Evolutionary conservation across 2,113 vertebrate species (phyloP).

Genomic region (Pterocles orientalis): DNA sequence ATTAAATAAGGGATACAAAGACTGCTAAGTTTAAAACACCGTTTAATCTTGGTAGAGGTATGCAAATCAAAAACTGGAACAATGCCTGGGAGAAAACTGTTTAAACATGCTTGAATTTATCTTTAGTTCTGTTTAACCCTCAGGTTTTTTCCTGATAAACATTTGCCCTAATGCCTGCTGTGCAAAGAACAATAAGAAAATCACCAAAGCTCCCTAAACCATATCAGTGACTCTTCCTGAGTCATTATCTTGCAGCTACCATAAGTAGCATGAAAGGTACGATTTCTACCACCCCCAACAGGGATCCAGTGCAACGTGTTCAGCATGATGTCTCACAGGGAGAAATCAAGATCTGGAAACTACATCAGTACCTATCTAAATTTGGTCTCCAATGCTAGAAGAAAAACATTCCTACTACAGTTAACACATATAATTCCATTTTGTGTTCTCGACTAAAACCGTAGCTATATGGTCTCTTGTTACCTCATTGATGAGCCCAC

Average conservation of each 20-base stretch:
- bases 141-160: slow-evolving; percentile 65
- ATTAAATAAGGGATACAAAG: slow-evolving; percentile 68
- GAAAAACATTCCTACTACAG: not conserved
- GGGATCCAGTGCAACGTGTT: slow-evolving; percentile 9
- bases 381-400: not conserved
- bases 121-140: slow-evolving; percentile 67
- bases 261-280: slow-evolving; percentile 34
- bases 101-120: slow-evolving; percentile 70
- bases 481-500: not conserved
- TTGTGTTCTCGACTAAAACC: not conserved
- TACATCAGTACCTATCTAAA: not conserved
- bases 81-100: slow-evolving; percentile 66
- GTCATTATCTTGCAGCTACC: slow-evolving; percentile 46
- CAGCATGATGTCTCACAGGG: not conserved
- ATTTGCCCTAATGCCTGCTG: slow-evolving; percentile 68
- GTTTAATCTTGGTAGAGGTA: slow-evolving; percentile 63
- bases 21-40: slow-evolving; percentile 60
- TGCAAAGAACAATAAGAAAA: slow-evolving; percentile 65
- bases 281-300: slow-evolving; percentile 26
- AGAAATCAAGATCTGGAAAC: slow-evolving; percentile 22
- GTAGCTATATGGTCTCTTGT: not conserved
- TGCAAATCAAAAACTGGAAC: slow-evolving; percentile 67
- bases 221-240: slow-evolving; percentile 18
- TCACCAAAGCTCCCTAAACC: slow-evolving; percentile 37
- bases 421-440: not conserved